Evolutionary conservation across 2,797 vertebrate genomes (phyloP), one percentile per base, ranked within the genome.

Genomic region (Hoplostethus mediterraneus): DNA sequence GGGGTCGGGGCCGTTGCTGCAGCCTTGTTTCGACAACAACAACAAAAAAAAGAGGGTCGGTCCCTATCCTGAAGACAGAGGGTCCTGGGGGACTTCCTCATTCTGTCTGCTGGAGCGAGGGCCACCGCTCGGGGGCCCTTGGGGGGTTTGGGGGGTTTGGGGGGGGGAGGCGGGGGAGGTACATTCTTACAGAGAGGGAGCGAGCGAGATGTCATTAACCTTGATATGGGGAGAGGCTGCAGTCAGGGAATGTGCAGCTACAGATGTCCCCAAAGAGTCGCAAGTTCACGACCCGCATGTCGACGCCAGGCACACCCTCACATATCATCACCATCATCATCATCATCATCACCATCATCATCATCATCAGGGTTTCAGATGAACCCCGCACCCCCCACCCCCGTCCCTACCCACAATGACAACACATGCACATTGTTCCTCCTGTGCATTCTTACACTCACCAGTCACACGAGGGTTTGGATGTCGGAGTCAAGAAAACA

Each of bases 231-330:
- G 55, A 70, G 59, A 25, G 55, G 28, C 38, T 52, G 25, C 52
- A 62, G 49, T 42, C 47, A 33, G 80, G 85, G 77, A 90, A 91
- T 82, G 67, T 72, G 73, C 47, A 51, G 61, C 61, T 85, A 80
- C 90, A 93, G 90, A 93, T 92, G 90, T 91, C 87, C 75, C 77
- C 56, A 73, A 73, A 85, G 77, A 73, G 65, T 69, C 70, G 62
- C 53, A 62, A 78, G 91, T 92, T 92, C 89, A 88, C 33, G 84
- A 89, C 84, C 86, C 60, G 47, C 16, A 13, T 80, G 82, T 87
- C 38, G 44, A 71, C 61, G 68, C 80, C 74, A 84, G 79, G 36
- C 57, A 30, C 6, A 49, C 59, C 76, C 70, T 36, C 63, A 49
- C 44, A 55, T 79, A 11, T 17, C 44, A n/a, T 30, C 38, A 17